Percentiles rank a stretch among this genome's conserved stretches.
These are phyloP conservation scores for Rhamnusium bicolor DNA, from an alignment of 2,888 invertebrate species.

Conservation along the genomic window DNA sequence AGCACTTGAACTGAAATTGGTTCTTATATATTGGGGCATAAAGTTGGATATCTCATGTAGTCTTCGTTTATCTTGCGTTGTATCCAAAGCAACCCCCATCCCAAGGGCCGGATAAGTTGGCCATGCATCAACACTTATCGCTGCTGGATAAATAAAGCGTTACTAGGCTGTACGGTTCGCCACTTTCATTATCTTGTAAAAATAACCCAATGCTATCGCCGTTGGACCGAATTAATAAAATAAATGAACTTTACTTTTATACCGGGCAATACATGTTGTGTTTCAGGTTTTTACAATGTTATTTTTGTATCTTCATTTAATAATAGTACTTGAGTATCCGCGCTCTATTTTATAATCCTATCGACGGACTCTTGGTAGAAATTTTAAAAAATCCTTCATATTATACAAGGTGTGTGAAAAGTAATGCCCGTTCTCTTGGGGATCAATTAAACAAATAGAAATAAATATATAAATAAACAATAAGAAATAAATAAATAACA, in stretches of 20 bases:
- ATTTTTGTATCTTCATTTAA: background rate
- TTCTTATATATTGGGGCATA: constrained; percentile 37
- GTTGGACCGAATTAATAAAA: constrained; percentile 47
- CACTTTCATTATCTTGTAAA: constrained; percentile 53
- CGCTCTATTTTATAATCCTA: too few relatives aligned
- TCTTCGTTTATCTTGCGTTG: constrained; percentile 42
- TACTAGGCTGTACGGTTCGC: constrained; percentile 41
- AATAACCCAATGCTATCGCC: constrained; percentile 46
- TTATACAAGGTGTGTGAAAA: too few relatives aligned
- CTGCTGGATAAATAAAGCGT: constrained; percentile 55
- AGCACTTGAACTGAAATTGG: constrained; percentile 36
- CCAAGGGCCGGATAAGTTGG: constrained; percentile 45
- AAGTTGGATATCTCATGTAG: constrained; percentile 37
- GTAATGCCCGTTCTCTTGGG: too few relatives aligned
- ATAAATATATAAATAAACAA: too few relatives aligned
- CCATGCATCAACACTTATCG: constrained; percentile 65
- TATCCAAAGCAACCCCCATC: constrained; percentile 36
- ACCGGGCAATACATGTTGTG: background rate
- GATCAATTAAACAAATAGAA: too few relatives aligned
- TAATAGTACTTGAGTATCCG: too few relatives aligned
- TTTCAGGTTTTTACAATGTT: constrained; percentile 7
- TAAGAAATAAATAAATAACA: too few relatives aligned
- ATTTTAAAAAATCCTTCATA: too few relatives aligned
- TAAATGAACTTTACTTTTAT: constrained; percentile 37
- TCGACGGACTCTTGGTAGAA: too few relatives aligned